Evolutionary conservation across 2,113 vertebrate genomes (phyloP), one percentile per base, ranked within the genome.

Genomic region (Triplophysa tibetana): DNA sequence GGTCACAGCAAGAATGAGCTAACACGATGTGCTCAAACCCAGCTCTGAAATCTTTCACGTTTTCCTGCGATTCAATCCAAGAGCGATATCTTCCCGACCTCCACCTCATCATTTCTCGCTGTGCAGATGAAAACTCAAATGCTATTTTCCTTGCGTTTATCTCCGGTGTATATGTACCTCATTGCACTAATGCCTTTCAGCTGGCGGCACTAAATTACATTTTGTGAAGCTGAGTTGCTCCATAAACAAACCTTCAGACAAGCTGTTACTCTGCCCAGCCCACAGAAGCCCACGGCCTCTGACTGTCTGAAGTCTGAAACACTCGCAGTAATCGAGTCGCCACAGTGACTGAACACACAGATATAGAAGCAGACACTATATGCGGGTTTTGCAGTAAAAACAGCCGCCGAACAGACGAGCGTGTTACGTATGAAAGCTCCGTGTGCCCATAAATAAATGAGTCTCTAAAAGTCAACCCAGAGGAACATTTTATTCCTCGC

Each of bases 181-280:
- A 74, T 43, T 61, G 29, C 54, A 58, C 38, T 73, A 56, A 2
- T 73, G 26, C 29, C 9, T 60, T 60, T 74, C 70, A 43, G 70
- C 23, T 5, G 33, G 33, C 70, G 12, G 60, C 13, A 43, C n/a
- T 43, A 9, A 74, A 61, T 74, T 38, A 58, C 69, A 74, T 74
- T 74, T 74, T 74, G 33, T 61, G 33, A 60, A 60, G 70, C 54
- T 61, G 54, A 43, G 54, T 56, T 24, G 16, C 54, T 38, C 13
- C 16, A 43, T 74, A 74, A 74, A 74, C 70, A 61, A 61, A 17
- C 70, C 41, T 73, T 74, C n/a, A 43, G 70, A 74, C 70, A 60
- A 54, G 54, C 54, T 43, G 70, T 74, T 60, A 60, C 52, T 72
- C 52, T 14, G 13, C 26, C 19, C 29, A 1, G 26, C 69, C 69